phyloP scores from a whole-genome alignment of 2,113 vertebrate species.

The Onychostruthus taczanowskii region DNA sequence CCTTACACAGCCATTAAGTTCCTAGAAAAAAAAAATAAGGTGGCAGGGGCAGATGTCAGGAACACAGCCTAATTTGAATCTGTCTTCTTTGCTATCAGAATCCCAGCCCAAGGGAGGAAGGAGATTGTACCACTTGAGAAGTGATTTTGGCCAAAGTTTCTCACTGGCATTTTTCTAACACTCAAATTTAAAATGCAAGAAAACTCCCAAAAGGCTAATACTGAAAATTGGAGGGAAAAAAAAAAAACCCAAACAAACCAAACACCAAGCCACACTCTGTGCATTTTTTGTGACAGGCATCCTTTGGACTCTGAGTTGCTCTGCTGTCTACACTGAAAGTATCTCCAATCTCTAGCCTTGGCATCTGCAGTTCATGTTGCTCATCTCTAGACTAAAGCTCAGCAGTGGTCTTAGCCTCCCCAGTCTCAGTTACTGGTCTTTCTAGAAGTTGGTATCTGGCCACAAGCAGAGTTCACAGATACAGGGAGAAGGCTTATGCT shows the following conservation, averaged over 20 bases:
- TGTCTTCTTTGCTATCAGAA: background rate
- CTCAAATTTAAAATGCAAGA: constrained; percentile 12
- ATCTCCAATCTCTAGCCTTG: background rate
- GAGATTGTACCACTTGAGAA: background rate
- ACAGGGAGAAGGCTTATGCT: background rate
- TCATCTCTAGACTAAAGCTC: background rate
- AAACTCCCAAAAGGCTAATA: constrained; percentile 38
- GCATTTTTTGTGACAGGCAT: background rate
- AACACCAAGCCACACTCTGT: background rate
- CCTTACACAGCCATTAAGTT: background rate
- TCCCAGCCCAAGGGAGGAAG: constrained; percentile 2
- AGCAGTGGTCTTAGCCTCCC: background rate
- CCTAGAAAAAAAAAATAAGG: background rate
- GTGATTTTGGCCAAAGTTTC: background rate
- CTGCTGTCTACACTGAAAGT: background rate
- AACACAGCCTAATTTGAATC: background rate
- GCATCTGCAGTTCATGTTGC: background rate
- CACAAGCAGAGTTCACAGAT: background rate
- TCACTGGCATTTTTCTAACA: constrained; percentile 1
- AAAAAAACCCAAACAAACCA: background rate
- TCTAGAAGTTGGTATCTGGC: background rate
- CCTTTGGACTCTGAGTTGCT: background rate
- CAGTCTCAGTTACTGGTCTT: background rate
- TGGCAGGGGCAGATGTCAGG: background rate
- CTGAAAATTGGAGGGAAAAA: background rate